Conservation (phyloP, 2,797 vertebrate species). For the Acrossocheilus fasciatus region DNA sequence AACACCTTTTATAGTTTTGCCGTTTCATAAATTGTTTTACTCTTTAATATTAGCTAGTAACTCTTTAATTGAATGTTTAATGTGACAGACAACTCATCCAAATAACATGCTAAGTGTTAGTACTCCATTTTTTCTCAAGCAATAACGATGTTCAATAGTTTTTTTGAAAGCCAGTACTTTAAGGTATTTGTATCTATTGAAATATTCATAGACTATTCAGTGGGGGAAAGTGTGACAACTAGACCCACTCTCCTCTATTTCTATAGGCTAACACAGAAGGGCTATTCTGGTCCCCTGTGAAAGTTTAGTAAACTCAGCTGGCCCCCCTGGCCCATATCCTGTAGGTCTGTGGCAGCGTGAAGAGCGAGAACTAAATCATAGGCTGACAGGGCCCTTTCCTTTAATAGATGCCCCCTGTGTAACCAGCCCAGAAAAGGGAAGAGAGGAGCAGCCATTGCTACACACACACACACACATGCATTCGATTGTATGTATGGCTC, state of each 20-base stretch:
- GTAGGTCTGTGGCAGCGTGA: conserved; percentile 61
- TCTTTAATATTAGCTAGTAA: background rate
- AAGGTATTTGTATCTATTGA: too few species aligned
- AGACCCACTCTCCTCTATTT: background rate
- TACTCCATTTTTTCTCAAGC: background rate
- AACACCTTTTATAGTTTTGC: background rate
- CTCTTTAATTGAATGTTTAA: background rate
- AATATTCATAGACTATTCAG: too few species aligned
- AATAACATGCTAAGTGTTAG: background rate
- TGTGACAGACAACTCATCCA: background rate
- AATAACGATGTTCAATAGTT: background rate
- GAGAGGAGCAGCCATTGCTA: conserved; percentile 68
- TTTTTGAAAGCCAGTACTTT: background rate
- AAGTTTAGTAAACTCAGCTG: conserved; percentile 80
- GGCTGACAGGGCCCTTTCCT: conserved; percentile 80
- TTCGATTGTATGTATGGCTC: conserved; percentile 53
- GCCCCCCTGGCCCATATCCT: conserved; percentile 74
- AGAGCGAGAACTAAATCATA: conserved; percentile 72
- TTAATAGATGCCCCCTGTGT: conserved; percentile 78
- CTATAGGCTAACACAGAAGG: conserved; percentile 45
- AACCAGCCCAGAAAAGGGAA: conserved; percentile 82
- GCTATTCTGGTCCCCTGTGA: conserved; percentile 76
- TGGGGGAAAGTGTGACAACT: background rate
- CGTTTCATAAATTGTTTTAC: background rate
- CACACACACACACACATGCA: conserved; percentile 63